These are phyloP conservation scores for Hemibagrus wyckioides DNA, from an alignment of 2,113 vertebrate genomes.

Conservation along the genomic window DNA sequence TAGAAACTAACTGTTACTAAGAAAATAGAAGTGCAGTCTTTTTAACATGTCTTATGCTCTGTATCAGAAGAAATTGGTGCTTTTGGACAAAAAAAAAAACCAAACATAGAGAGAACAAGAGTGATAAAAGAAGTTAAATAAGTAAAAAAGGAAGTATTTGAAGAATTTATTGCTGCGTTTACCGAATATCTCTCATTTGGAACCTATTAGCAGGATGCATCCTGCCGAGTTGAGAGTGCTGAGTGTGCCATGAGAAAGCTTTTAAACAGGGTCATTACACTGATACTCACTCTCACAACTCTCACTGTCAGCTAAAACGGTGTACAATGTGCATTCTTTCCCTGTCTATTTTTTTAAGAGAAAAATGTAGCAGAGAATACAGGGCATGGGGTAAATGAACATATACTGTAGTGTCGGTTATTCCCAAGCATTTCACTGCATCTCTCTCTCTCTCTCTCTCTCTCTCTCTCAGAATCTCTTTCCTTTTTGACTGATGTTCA, in stretches of 20 bases:
- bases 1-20: neutral
- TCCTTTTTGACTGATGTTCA: neutral
- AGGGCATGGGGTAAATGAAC: neutral
- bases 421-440: neutral
- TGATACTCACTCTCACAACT: neutral
- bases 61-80: neutral
- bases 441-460: neutral
- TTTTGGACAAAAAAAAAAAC: neutral
- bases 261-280: slow-evolving; percentile 33
- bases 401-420: neutral
- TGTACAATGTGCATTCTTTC: neutral
- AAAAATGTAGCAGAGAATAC: neutral
- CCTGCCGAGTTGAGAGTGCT: slow-evolving; percentile 30
- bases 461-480: neutral
- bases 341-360: neutral
- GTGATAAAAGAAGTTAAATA: neutral
- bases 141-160: slow-evolving; percentile 45
- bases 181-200: slow-evolving; percentile 50
- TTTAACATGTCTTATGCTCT: neutral
- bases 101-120: neutral
- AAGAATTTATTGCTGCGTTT: neutral
- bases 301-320: slow-evolving; percentile 25
- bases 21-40: neutral
- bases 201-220: slow-evolving; percentile 31
- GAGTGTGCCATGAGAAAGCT: slow-evolving; percentile 32